Conservation (phyloP, 2,797 vertebrate genomes). For the Sebastes kiyomatsui region DNA sequence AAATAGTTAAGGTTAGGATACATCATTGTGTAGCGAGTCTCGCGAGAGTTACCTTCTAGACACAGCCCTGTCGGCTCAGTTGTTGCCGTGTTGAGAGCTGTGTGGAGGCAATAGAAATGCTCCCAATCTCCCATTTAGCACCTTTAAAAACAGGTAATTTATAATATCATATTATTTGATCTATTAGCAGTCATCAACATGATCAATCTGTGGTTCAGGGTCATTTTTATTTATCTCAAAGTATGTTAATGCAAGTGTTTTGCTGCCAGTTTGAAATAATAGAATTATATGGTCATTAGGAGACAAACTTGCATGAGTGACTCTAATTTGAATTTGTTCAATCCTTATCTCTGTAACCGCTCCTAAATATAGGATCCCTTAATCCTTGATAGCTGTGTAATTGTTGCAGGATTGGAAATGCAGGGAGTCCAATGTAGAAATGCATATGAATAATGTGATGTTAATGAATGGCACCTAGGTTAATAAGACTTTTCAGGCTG, state of each 20-base stretch:
- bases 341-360: constrained; percentile 60
- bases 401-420: constrained; percentile 69
- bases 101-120: no score
- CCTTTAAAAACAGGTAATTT: background rate
- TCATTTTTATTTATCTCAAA: constrained; percentile 29
- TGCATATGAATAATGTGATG: constrained; percentile 68
- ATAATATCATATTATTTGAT: background rate
- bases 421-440: constrained; percentile 58
- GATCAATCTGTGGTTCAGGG: constrained; percentile 18
- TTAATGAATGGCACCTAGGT: constrained; percentile 80
- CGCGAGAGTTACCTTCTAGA: no score
- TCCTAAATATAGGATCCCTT: constrained; percentile 70
- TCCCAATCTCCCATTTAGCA: no score
- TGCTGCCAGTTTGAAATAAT: constrained; percentile 23
- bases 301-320: constrained; percentile 33
- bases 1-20: no score
- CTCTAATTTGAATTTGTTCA: constrained; percentile 63
- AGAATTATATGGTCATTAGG: constrained; percentile 39
- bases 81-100: no score
- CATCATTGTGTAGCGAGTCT: no score
- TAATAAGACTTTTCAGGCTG: constrained; percentile 75
- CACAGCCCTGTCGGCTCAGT: no score
- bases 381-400: constrained; percentile 73
- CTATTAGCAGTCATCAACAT: constrained; percentile 1
- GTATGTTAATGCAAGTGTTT: constrained; percentile 2